These are phyloP conservation scores for Nesoenas mayeri DNA, from an alignment of 2,113 vertebrate species.

Conservation along the genomic window DNA sequence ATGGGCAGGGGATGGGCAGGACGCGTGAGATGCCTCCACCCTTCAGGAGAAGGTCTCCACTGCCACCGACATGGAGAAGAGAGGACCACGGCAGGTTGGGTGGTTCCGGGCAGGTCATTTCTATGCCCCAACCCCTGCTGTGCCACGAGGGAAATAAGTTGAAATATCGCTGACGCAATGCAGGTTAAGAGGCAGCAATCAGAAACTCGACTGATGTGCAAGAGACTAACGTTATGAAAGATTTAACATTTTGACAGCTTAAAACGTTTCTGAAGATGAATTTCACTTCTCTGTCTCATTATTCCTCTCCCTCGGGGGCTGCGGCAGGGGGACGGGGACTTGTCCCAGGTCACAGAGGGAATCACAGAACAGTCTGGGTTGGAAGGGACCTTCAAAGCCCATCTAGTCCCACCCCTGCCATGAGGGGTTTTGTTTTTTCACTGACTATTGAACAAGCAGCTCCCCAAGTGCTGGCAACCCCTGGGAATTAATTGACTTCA, in stretches of 20 bases:
- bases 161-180: background rate
- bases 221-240: background rate
- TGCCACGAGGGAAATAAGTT: background rate
- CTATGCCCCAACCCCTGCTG: background rate
- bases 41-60: background rate
- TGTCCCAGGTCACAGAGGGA: background rate
- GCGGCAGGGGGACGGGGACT: background rate
- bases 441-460: background rate
- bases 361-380: background rate
- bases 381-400: background rate
- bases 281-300: background rate
- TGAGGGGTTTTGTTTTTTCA: too few species aligned
- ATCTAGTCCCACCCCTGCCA: background rate
- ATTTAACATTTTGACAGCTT: background rate
- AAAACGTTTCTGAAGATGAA: background rate
- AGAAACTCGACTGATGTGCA: background rate
- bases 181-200: background rate
- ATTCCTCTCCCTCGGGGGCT: background rate
- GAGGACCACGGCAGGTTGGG: background rate
- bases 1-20: background rate
- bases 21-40: background rate
- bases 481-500: background rate
- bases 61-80: rapidly evolving
- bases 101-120: background rate
- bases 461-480: background rate